Conservation (phyloP, 2,797 vertebrate species). For the Coregonus suidteri region DNA sequence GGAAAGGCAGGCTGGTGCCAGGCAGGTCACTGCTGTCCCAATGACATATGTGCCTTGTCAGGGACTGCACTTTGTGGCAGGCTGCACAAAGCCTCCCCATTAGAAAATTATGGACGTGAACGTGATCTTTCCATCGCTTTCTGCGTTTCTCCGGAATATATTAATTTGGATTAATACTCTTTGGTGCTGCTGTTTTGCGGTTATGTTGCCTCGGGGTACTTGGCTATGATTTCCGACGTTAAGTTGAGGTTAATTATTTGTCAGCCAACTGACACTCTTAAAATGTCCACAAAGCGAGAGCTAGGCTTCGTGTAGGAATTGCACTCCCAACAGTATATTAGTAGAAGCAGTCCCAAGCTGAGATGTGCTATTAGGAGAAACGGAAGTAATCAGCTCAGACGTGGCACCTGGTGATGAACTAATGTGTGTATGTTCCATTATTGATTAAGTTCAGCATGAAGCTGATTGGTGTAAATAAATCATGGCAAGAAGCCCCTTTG, state of each 20-base stretch:
- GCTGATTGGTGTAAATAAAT: conserved; percentile 47
- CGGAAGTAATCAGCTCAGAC: not conserved
- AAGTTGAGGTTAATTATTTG: conserved; percentile 55
- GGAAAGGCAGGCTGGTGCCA: conserved; percentile 49
- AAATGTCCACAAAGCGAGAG: too few species aligned
- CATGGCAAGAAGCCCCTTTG: conserved; percentile 18
- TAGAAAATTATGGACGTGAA: conserved; percentile 69
- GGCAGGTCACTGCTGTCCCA: conserved; percentile 38
- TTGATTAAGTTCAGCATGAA: conserved; percentile 18
- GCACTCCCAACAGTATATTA: too few species aligned
- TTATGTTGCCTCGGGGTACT: conserved; percentile 33
- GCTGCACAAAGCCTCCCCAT: conserved; percentile 68
- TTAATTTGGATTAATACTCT: conserved; percentile 52
- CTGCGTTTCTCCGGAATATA: conserved; percentile 9
- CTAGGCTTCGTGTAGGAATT: too few species aligned
- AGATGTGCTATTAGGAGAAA: not conserved
- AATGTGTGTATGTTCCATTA: not conserved
- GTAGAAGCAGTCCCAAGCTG: not conserved
- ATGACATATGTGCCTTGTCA: conserved; percentile 76
- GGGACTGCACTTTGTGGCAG: conserved; percentile 66
- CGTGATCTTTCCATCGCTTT: conserved; percentile 59
- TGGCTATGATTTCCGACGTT: conserved; percentile 27
- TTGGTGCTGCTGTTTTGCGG: not conserved
- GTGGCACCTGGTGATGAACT: too few species aligned
- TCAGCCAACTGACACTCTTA: conserved; percentile 40